Conservation (phyloP, 2,113 vertebrate species). For the Hiodon tergisus region DNA sequence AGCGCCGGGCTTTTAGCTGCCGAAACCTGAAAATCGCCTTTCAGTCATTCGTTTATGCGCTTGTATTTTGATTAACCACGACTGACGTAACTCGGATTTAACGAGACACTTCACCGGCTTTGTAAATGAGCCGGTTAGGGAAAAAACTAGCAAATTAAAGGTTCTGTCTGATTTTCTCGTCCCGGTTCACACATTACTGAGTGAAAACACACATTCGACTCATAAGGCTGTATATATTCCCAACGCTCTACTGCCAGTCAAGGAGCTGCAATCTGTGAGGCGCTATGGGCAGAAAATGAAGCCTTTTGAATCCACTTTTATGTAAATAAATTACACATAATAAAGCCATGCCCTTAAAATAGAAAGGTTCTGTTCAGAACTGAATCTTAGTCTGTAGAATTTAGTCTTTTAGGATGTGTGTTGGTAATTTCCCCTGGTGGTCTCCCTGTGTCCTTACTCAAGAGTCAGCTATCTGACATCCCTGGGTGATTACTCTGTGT, state of each 20-base stretch:
- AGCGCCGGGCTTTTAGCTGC: too few relatives aligned
- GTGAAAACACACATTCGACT: too few relatives aligned
- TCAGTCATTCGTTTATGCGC: background rate
- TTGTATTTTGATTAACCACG: background rate
- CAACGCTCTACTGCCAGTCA: background rate
- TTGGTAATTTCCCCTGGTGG: too few relatives aligned
- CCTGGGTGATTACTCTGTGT: too few relatives aligned
- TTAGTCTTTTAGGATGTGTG: background rate
- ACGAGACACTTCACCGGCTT: background rate
- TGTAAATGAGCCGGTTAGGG: background rate
- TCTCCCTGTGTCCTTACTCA: too few relatives aligned
- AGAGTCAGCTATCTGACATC: too few relatives aligned
- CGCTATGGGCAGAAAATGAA: background rate
- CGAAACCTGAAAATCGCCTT: too few relatives aligned
- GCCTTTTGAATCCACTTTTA: background rate
- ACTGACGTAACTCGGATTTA: constrained; percentile 6
- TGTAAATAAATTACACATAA: background rate
- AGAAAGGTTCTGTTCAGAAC: background rate
- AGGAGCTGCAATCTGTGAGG: background rate
- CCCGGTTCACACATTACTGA: background rate
- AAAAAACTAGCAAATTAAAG: background rate
- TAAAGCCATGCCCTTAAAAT: background rate
- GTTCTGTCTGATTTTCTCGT: background rate
- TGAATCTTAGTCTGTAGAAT: background rate
- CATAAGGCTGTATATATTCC: constrained; percentile 12